Conservation (phyloP, 2,797 vertebrate species). For the Orientallactaga sibirica region DNA sequence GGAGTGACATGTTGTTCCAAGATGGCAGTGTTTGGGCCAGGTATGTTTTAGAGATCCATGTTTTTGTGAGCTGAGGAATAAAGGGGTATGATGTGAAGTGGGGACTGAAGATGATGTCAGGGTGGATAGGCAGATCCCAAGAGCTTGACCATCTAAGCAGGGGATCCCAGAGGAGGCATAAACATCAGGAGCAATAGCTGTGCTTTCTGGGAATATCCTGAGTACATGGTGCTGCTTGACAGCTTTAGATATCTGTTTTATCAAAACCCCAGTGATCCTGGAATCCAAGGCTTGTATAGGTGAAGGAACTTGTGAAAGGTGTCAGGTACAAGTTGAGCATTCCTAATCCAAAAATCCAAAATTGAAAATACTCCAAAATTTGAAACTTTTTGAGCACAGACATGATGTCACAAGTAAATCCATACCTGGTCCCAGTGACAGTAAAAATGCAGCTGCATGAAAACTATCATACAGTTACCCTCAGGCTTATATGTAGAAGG, state of each 20-base stretch:
- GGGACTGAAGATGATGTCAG: neutral
- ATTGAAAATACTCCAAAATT: neutral
- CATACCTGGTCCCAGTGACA: neutral
- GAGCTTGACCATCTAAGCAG: neutral
- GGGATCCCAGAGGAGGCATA: neutral
- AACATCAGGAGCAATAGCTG: neutral
- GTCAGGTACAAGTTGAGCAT: neutral
- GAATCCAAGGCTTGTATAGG: neutral
- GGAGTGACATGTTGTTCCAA: neutral
- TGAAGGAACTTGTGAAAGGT: neutral
- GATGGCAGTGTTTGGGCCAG: fast-evolving
- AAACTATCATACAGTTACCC: neutral
- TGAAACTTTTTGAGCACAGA: neutral
- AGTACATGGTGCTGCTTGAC: fast-evolving
- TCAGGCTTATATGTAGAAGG: neutral
- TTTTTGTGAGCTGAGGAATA: neutral
- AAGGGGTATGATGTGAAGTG: neutral
- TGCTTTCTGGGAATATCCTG: fast-evolving
- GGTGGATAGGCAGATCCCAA: neutral
- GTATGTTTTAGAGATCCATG: too few species aligned
- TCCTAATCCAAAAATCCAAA: neutral
- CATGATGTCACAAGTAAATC: neutral
- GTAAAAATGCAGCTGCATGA: neutral
- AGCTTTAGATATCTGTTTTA: neutral
- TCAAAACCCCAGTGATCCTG: neutral